These are phyloP conservation scores for Steinernema carpocapsae DNA, from an alignment of 2,888 invertebrate genomes.

Conservation along the genomic window DNA sequence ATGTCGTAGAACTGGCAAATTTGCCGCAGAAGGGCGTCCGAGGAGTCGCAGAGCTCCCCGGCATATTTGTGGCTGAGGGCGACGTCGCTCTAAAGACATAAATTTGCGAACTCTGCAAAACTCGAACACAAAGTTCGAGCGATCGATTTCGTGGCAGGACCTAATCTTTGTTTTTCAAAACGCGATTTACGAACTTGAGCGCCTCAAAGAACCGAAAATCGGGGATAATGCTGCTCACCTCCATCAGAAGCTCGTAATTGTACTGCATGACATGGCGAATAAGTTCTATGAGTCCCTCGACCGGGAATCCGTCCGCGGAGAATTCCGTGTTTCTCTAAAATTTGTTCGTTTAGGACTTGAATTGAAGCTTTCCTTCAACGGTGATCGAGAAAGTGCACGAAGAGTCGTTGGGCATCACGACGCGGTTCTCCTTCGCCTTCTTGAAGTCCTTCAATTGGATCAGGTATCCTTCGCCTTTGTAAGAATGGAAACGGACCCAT, in stretches of 20 bases:
- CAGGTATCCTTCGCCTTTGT: slow-evolving; percentile 13
- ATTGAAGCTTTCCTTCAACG: background rate
- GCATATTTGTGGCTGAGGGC: slow-evolving; percentile 17
- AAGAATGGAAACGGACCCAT: slow-evolving; percentile 25
- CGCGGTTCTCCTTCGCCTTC: slow-evolving; percentile 12
- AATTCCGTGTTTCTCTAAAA: slow-evolving; percentile 11
- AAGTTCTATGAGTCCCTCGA: slow-evolving; percentile 1
- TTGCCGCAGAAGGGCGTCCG: slow-evolving; percentile 31
- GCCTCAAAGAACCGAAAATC: too few species aligned
- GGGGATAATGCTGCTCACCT: slow-evolving; percentile 2
- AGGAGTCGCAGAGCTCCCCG: slow-evolving; percentile 25
- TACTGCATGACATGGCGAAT: slow-evolving; percentile 9
- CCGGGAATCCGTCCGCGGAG: slow-evolving; percentile 20
- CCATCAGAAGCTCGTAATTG: slow-evolving; percentile 24
- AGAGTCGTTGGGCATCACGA: slow-evolving; percentile 15
- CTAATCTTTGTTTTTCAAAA: too few species aligned
- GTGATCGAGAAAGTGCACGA: background rate
- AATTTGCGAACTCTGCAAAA: too few species aligned
- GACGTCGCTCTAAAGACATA: slow-evolving; percentile 12
- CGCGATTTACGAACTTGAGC: too few species aligned
- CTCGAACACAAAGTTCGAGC: too few species aligned
- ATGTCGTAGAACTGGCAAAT: slow-evolving; percentile 19
- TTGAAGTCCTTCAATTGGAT: slow-evolving; percentile 25
- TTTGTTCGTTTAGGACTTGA: background rate
- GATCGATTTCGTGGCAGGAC: too few species aligned